Base-by-base conservation (phyloP, 2,113 vertebrate species). In the Python bivittatus region DNA sequence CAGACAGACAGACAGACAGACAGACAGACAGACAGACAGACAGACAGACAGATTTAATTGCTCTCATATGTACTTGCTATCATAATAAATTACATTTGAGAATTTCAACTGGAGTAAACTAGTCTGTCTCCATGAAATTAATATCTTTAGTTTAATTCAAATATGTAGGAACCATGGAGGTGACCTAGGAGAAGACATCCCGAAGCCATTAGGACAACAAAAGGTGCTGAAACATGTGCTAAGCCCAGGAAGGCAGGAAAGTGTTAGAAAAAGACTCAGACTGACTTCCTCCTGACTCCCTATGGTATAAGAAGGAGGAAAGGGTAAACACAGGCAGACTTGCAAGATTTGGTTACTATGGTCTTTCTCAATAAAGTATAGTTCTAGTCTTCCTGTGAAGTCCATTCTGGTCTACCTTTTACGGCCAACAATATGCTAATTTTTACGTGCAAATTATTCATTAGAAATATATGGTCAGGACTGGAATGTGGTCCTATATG, bases 31-130 rank as follows among this genome's bases (percentile, higher is more conserved):
- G 54, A 13, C 54, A 56, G 15, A 56, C 54, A 56, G 12, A 68
- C 29, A n/a, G 12, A 68, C 64, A 86, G 89, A 88, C 42, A 94
- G 79, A 57, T 8, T 94, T 94, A 90, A 95, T 94, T 94, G 91
- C 11, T 79, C 60, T 5, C 6, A 54, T 33, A 22, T 79, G 72
- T 17, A 79, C 17, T 79, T 79, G 72, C 33, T 91, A 89, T 57
- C 0, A 1, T 13, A 90, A 22, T 22, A 25, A 88, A 88, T 93
- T 68, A n/a, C 88, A 53, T 8, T 90, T 68, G 90, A 94, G 88
- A 91, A 95, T 88, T 13, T 38, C 48, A 54, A 38, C 27, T 44
- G 25, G 48, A 44, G 20, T 3, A 27, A 38, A 86, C 72, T 72
- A 92, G 6, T 15, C 91, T 25, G 61, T 58, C 72, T 72, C 57